Evolutionary conservation across 2,113 vertebrate genomes (phyloP).

Genomic region (Rhinolophus sinicus): DNA sequence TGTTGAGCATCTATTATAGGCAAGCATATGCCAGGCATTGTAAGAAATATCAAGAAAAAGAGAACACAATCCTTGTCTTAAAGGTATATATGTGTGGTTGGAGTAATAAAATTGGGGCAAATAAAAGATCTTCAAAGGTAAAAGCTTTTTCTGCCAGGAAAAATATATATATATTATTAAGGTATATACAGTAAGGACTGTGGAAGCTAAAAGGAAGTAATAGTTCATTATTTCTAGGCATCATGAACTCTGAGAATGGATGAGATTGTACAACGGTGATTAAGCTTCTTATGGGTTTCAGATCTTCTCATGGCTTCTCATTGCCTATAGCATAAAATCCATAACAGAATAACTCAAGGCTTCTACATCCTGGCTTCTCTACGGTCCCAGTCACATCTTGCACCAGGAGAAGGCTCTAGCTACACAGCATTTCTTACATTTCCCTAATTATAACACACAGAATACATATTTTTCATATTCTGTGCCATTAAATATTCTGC

Average conservation of each 20-base stretch:
- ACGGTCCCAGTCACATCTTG: not conserved
- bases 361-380: not conserved
- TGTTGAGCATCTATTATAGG: not conserved
- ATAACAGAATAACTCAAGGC: not conserved
- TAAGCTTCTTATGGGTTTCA: not conserved
- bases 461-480: not conserved
- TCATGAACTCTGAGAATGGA: not conserved
- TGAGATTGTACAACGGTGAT: not conserved
- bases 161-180: not conserved
- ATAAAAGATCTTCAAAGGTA: not conserved
- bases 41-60: constrained; percentile 11
- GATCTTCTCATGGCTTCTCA: not conserved
- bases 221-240: not conserved
- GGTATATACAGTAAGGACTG: not conserved
- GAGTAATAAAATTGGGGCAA: not conserved
- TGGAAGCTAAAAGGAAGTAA: not conserved
- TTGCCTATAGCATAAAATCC: not conserved
- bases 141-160: not conserved
- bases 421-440: not conserved
- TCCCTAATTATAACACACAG: not conserved
- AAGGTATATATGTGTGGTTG: not conserved
- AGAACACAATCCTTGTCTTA: not conserved
- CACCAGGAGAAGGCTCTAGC: not conserved
- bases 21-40: not conserved
- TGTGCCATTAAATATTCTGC: not conserved